Evolutionary conservation across 2,888 invertebrate genomes (phyloP).

Genomic region (Acleris literana): DNA sequence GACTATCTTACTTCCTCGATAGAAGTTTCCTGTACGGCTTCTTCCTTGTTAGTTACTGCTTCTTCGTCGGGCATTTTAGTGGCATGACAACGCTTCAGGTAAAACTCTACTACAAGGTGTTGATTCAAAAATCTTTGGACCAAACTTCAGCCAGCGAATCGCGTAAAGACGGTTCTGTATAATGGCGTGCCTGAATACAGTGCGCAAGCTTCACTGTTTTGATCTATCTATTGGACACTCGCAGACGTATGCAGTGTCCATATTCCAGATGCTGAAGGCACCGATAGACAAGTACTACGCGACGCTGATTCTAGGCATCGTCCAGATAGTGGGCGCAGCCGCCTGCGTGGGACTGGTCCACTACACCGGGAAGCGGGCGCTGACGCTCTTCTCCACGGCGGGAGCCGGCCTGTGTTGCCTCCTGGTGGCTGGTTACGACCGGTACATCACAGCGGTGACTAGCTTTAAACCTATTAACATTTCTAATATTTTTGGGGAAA

Average conservation of each 20-base stretch:
- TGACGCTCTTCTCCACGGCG: constrained; percentile 86
- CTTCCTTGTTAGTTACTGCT: constrained; percentile 85
- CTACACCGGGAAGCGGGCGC: constrained; percentile 88
- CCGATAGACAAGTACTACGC: constrained; percentile 91
- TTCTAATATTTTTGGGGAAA: not conserved
- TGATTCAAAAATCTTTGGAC: not conserved
- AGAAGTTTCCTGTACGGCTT: constrained; percentile 88
- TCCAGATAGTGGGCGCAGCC: constrained; percentile 87
- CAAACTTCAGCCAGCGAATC: too few relatives aligned
- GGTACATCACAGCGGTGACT: constrained; percentile 56
- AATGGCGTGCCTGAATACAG: too few relatives aligned
- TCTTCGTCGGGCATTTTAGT: constrained; percentile 89
- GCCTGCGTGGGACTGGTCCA: constrained; percentile 87
- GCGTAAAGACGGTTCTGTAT: too few relatives aligned
- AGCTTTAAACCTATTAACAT: not conserved
- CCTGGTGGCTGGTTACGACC: constrained; percentile 82
- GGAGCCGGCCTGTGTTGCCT: constrained; percentile 87
- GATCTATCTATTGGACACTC: constrained; percentile 23
- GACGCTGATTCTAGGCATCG: constrained; percentile 87
- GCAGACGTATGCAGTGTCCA: constrained; percentile 89
- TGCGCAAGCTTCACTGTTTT: not conserved
- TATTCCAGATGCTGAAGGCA: constrained; percentile 87
- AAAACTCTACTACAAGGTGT: not conserved
- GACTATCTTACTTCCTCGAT: constrained; percentile 72
- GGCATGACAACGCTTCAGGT: constrained; percentile 89